Evolutionary conservation across 1,140 invertebrate genomes (phyloP).

Genomic region (Littorina saxatilis): DNA sequence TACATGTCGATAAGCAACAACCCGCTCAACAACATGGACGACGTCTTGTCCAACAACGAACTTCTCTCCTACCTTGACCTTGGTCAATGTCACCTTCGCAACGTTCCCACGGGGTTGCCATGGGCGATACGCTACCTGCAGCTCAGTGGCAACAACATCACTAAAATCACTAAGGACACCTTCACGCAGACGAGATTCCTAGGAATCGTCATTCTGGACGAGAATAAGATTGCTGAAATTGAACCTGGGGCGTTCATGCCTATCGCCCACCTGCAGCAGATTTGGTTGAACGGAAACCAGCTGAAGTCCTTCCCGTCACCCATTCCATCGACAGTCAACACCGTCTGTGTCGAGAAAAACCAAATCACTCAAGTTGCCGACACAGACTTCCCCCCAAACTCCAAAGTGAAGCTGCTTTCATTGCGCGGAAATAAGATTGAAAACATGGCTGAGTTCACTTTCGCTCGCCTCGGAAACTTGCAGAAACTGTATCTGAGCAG

Average conservation of each 20-base stretch:
- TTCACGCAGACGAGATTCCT: slow-evolving; percentile 90
- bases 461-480: slow-evolving; percentile 70
- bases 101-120: slow-evolving; percentile 89
- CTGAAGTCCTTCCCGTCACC: slow-evolving; percentile 83
- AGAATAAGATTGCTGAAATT: slow-evolving; percentile 84
- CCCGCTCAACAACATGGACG: slow-evolving; percentile 61
- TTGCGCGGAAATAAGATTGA: slow-evolving; percentile 55
- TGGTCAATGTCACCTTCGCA: slow-evolving; percentile 85
- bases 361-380: slow-evolving; percentile 34
- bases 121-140: slow-evolving; percentile 87
- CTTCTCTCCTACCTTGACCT: slow-evolving; percentile 82
- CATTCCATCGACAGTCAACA: slow-evolving; percentile 83
- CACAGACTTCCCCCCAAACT: slow-evolving; percentile 70
- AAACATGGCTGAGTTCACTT: slow-evolving; percentile 43
- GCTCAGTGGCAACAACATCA: slow-evolving; percentile 85
- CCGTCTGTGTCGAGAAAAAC: slow-evolving; percentile 88
- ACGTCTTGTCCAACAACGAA: slow-evolving; percentile 43
- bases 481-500: slow-evolving; percentile 75
- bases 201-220: slow-evolving; percentile 87
- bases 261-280: slow-evolving; percentile 80
- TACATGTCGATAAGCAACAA: slow-evolving; percentile 81
- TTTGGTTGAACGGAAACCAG: slow-evolving; percentile 49
- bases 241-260: slow-evolving; percentile 89
- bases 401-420: slow-evolving; percentile 50
- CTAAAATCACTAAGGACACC: slow-evolving; percentile 86